phyloP scores from a whole-genome alignment of 1,140 invertebrate genomes.

The Lineus longissimus region DNA sequence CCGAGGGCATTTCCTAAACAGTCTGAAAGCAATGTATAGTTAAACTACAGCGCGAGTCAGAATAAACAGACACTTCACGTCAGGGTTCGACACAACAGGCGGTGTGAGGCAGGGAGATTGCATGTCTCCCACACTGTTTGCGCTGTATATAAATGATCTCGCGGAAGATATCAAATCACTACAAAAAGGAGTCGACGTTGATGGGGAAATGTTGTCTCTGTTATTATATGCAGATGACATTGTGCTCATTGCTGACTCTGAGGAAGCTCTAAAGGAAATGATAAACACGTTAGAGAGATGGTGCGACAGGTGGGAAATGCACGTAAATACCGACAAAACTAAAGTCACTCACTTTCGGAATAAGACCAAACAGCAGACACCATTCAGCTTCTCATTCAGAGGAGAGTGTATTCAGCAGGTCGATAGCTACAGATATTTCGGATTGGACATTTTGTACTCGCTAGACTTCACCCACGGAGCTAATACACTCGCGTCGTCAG shows the following conservation, averaged over 20 bases:
- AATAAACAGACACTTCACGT: not conserved
- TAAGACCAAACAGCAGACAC: not conserved
- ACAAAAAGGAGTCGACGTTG: conserved; percentile 12
- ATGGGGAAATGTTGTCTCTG: conserved; percentile 6
- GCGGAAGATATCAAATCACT: conserved; percentile 16
- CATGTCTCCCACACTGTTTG: too few species aligned
- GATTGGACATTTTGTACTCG: conserved; percentile 13
- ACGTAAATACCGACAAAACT: conserved; percentile 17
- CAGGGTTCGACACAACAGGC: too few species aligned
- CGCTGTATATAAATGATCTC: conserved; percentile 18
- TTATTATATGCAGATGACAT: conserved; percentile 25
- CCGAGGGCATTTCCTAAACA: not conserved
- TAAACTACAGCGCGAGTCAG: not conserved
- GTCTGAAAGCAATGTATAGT: not conserved
- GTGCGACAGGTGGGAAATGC: conserved; percentile 16
- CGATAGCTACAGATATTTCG: conserved; percentile 16
- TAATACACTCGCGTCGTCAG: not conserved
- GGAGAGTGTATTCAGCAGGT: conserved; percentile 13
- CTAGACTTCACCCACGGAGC: conserved; percentile 5
- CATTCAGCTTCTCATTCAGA: conserved; percentile 11
- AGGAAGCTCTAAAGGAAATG: conserved; percentile 13
- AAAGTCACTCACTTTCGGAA: conserved; percentile 23
- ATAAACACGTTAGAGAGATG: conserved; percentile 18
- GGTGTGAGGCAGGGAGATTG: too few species aligned
- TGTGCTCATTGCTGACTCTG: conserved; percentile 12